A percentile compares a stretch with the other conserved stretches of the same genome.
These are phyloP conservation scores for Anorthoa munda DNA, from an alignment of 2,888 invertebrate species.

Conservation along the genomic window DNA sequence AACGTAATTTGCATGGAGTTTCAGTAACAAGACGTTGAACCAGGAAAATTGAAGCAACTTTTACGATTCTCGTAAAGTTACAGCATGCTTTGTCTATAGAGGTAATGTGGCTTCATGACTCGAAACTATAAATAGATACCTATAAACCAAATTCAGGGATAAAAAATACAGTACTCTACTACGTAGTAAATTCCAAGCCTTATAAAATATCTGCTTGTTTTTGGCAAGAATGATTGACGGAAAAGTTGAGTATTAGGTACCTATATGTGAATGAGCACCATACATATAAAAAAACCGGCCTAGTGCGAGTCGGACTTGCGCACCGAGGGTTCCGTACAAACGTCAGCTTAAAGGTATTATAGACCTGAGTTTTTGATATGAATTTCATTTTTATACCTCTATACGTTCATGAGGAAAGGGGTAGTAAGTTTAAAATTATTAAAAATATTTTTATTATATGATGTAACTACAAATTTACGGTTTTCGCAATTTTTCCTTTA, in stretches of 20 bases:
- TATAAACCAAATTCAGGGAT: neutral
- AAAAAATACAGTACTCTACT: neutral
- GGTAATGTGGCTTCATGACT: slow-evolving; percentile 24
- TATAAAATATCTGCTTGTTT: neutral
- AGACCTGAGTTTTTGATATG: no score
- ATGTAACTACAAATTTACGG: no score
- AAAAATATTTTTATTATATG: no score
- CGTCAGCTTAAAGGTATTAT: no score
- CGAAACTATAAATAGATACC: slow-evolving; percentile 5
- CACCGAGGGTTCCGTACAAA: no score
- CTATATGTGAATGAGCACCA: neutral
- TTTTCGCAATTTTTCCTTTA: no score
- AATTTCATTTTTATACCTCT: no score
- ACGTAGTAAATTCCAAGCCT: neutral
- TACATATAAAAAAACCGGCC: neutral
- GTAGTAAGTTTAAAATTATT: no score
- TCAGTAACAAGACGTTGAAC: slow-evolving; percentile 47
- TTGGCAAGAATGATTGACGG: neutral
- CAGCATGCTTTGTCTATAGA: slow-evolving; percentile 30
- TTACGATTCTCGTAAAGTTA: slow-evolving; percentile 50
- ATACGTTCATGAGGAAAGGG: no score
- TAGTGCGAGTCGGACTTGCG: no score
- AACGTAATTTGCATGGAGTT: slow-evolving; percentile 57
- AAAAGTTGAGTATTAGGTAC: no score
- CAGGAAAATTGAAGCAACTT: slow-evolving; percentile 37